Conservation (phyloP, 1,140 invertebrate species). For the Pseudachorutes palmiensis region DNA sequence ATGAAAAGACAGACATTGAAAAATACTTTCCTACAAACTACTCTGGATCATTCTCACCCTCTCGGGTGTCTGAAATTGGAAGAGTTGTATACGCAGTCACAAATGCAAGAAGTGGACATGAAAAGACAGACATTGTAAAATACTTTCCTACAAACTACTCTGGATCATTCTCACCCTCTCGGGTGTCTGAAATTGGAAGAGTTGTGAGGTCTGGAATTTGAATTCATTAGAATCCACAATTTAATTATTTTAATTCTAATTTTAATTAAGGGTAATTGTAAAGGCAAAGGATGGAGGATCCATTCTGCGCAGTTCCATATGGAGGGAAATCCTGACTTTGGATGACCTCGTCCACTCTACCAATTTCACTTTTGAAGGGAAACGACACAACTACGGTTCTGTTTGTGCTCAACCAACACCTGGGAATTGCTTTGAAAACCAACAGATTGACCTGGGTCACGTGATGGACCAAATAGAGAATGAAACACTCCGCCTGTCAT, state of each 20-base stretch:
- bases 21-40: slow-evolving; percentile 79
- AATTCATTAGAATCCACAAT: no score
- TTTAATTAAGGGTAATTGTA: slow-evolving; percentile 58
- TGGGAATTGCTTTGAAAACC: neutral
- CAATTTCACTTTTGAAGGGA: neutral
- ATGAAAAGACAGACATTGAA: slow-evolving; percentile 71
- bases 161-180: slow-evolving; percentile 66
- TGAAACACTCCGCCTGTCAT: neutral
- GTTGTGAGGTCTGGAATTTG: no score
- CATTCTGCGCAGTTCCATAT: slow-evolving; percentile 64
- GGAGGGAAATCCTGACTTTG: slow-evolving; percentile 44
- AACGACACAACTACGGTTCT: neutral
- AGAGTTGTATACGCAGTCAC: slow-evolving; percentile 63
- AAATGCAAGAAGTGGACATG: neutral
- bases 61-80: slow-evolving; percentile 75
- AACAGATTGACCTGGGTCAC: neutral
- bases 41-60: slow-evolving; percentile 68
- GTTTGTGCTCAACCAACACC: neutral
- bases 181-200: slow-evolving; percentile 54
- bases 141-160: slow-evolving; percentile 81
- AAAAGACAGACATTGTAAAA: slow-evolving; percentile 53
- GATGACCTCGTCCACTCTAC: neutral
- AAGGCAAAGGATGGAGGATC: slow-evolving; percentile 70
- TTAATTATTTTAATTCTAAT: neutral
- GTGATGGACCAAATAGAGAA: neutral